These are phyloP conservation scores for Albula glossodonta DNA, from an alignment of 2,113 vertebrate species.

Conservation along the genomic window DNA sequence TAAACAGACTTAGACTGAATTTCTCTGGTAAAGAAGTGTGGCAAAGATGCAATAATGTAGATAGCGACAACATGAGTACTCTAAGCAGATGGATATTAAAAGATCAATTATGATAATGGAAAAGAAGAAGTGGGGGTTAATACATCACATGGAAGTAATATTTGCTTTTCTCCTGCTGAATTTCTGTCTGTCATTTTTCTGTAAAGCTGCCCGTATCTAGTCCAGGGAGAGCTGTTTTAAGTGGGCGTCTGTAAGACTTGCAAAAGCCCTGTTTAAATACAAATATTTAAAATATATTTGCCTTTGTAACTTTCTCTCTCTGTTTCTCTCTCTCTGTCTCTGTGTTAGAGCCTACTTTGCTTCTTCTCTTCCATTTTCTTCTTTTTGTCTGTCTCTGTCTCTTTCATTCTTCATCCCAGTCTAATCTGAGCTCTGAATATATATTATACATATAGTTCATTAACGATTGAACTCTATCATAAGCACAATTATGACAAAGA, in stretches of 20 bases:
- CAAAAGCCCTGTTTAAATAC: background rate
- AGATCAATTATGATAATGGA: no score
- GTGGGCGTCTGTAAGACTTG: background rate
- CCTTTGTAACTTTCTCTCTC: conserved; percentile 3
- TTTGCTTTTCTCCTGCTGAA: background rate
- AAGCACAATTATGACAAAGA: conserved; percentile 61
- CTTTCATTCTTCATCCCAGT: conserved; percentile 34
- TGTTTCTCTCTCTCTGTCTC: conserved; percentile 13
- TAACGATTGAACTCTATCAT: background rate
- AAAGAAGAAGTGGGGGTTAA: background rate
- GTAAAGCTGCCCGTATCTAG: no score
- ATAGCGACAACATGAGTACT: no score
- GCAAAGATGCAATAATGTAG: no score
- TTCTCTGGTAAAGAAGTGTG: no score
- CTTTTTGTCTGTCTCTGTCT: conserved; percentile 13
- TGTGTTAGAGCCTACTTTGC: conserved; percentile 12
- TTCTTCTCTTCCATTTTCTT: conserved; percentile 11
- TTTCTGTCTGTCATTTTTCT: background rate
- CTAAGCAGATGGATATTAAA: no score
- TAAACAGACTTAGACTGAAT: no score
- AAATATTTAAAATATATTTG: conserved; percentile 39
- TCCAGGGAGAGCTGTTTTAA: background rate
- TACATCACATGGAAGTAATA: background rate
- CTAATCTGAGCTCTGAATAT: conserved; percentile 35
- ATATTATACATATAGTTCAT: conserved; percentile 32